These are phyloP conservation scores for Glareola pratincola DNA, from an alignment of 2,113 vertebrate genomes.

Conservation along the genomic window DNA sequence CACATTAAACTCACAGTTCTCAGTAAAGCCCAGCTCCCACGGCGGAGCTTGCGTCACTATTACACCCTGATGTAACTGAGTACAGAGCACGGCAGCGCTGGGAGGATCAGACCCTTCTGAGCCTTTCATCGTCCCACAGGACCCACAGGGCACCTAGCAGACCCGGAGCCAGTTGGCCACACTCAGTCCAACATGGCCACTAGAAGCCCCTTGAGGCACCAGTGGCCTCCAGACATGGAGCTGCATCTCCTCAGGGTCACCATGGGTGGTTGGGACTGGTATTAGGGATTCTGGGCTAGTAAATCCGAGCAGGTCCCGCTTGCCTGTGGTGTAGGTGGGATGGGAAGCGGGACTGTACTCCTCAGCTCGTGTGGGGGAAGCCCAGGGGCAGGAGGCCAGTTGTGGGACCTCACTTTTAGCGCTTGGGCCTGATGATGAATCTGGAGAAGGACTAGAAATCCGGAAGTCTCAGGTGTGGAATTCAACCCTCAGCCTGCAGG, in stretches of 20 bases:
- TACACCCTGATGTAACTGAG: background rate
- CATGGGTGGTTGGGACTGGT: background rate
- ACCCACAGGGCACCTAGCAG: background rate
- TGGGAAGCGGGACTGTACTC: background rate
- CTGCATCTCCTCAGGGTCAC: background rate
- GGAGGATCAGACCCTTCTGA: background rate
- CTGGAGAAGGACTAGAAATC: background rate
- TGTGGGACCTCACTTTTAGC: background rate
- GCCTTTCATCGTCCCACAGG: accelerated
- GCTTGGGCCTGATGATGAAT: background rate
- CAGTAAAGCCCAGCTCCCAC: background rate
- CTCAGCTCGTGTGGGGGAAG: background rate
- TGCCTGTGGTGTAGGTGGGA: background rate
- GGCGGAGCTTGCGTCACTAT: accelerated
- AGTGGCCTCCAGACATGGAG: background rate
- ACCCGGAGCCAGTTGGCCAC: background rate
- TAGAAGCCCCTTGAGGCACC: background rate
- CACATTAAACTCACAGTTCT: no score
- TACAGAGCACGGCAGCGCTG: no score
- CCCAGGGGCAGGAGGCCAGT: no score
- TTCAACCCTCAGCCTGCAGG: background rate
- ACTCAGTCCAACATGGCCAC: accelerated
- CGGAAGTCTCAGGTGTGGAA: background rate
- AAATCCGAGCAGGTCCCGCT: accelerated
- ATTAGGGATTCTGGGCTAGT: background rate